These are phyloP conservation scores for Crotophaga sulcirostris DNA, from an alignment of 2,113 vertebrate genomes.

Conservation along the genomic window DNA sequence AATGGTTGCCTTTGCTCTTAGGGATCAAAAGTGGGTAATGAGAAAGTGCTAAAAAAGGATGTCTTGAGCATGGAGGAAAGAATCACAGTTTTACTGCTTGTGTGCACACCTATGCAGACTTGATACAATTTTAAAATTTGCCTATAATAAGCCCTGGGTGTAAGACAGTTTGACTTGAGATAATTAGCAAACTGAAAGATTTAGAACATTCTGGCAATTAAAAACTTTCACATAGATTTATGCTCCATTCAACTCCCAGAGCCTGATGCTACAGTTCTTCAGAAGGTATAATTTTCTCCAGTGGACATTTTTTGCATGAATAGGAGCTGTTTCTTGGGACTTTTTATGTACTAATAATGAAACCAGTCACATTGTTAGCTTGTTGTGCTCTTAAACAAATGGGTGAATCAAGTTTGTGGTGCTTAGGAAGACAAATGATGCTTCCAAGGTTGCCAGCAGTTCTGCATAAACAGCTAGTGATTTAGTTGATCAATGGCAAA, in stretches of 20 bases:
- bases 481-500: conserved; percentile 10
- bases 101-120: neutral
- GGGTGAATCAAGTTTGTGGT: neutral
- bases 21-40: fast-evolving
- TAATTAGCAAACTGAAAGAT: neutral
- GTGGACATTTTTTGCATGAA: neutral
- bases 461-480: conserved; percentile 24
- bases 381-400: conserved; percentile 19
- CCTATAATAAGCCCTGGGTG: neutral
- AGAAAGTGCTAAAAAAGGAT: neutral
- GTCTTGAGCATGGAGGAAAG: neutral
- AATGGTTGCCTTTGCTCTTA: neutral
- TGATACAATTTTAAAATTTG: neutral
- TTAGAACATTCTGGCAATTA: neutral
- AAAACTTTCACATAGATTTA: neutral
- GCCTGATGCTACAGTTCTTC: neutral
- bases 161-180: neutral
- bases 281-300: neutral
- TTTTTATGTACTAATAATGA: neutral
- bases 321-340: neutral
- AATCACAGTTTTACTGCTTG: neutral
- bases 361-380: neutral
- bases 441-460: conserved; percentile 16
- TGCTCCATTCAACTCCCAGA: neutral
- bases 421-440: conserved; percentile 22